Conservation (phyloP, 2,113 vertebrate genomes). For the Nothobranchius furzeri region DNA sequence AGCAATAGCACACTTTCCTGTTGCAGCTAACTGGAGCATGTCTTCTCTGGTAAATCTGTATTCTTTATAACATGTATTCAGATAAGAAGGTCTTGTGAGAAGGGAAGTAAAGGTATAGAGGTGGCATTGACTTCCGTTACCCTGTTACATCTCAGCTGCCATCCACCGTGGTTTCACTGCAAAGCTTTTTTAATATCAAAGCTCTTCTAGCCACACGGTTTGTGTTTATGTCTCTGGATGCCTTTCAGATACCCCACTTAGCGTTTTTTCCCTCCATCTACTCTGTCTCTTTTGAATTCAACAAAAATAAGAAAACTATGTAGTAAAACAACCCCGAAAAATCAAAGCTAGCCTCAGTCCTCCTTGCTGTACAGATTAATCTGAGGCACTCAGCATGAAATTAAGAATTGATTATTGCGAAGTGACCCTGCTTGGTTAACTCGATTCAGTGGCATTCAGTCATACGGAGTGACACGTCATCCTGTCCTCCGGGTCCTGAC, state of each 20-base stretch:
- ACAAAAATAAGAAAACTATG: constrained; percentile 12
- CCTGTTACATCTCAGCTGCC: too few relatives aligned
- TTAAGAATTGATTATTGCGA: constrained; percentile 82
- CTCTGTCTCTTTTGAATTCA: constrained; percentile 28
- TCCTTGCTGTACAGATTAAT: constrained; percentile 68
- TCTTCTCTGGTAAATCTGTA: too few relatives aligned
- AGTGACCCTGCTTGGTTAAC: constrained; percentile 77
- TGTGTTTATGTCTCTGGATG: constrained; percentile 13
- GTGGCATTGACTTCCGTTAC: too few relatives aligned
- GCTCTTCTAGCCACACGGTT: constrained; percentile 18
- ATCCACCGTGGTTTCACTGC: constrained; percentile 5
- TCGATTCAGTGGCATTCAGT: constrained; percentile 59
- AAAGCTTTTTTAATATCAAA: constrained; percentile 25
- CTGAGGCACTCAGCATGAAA: constrained; percentile 80
- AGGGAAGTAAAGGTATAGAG: too few relatives aligned
- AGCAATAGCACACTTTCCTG: too few relatives aligned
- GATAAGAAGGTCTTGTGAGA: too few relatives aligned
- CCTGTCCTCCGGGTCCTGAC: constrained; percentile 45
- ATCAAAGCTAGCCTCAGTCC: constrained; percentile 60
- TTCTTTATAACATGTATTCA: too few relatives aligned
- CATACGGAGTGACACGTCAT: constrained; percentile 39
- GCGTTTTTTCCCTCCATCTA: constrained; percentile 22
- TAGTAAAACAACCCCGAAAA: constrained; percentile 26
- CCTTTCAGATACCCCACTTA: constrained; percentile 2
- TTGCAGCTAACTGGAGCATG: too few relatives aligned